Conservation (phyloP, 2,113 vertebrate genomes). For the Bubo blakistoni region DNA sequence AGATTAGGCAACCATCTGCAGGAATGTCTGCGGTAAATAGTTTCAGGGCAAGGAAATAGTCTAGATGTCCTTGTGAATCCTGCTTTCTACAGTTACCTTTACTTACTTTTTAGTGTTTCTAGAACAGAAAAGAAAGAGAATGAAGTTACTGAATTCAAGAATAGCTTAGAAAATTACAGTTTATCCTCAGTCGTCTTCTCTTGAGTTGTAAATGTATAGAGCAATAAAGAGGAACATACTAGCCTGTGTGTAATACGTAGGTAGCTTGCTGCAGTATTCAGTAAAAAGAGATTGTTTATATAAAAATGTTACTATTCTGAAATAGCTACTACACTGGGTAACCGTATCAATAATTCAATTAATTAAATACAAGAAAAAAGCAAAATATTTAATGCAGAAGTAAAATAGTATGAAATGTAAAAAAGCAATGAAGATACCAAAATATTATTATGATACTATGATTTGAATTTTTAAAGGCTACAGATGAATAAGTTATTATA, state of each 20-base stretch:
- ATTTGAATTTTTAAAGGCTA: constrained; percentile 1
- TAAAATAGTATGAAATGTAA: not conserved
- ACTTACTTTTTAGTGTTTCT: not conserved
- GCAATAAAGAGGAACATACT: not conserved
- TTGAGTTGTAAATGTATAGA: not conserved
- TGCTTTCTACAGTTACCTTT: not conserved
- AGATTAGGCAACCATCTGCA: constrained; percentile 19
- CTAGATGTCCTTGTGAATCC: not conserved
- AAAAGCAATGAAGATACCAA: not conserved
- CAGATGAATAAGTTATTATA: not conserved
- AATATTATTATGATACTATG: not conserved
- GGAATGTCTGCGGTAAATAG: not conserved
- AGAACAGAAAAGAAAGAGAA: not conserved
- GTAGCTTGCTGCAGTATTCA: not conserved
- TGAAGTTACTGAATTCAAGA: not conserved
- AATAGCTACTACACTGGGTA: not conserved
- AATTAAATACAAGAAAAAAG: not conserved
- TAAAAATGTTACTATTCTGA: not conserved
- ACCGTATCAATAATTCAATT: not conserved
- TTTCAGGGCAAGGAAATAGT: not conserved
- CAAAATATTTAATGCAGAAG: not conserved
- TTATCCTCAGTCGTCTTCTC: not conserved
- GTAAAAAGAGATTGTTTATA: not conserved
- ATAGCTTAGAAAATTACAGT: not conserved
- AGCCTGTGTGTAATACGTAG: not conserved